Base-by-base conservation (phyloP, 1,140 invertebrate genomes). In the Gryon sp. region DNA sequence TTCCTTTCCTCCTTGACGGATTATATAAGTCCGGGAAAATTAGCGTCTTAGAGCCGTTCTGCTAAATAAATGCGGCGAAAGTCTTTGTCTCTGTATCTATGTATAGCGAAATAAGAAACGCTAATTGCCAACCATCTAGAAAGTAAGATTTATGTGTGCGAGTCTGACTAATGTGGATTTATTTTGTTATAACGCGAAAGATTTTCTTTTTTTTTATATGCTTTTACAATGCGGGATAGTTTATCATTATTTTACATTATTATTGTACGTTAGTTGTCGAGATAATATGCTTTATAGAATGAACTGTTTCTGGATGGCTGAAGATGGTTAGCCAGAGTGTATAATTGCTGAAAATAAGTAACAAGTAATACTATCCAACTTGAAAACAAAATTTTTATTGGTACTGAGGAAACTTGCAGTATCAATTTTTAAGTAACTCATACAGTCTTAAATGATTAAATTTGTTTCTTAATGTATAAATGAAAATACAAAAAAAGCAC, bases 61-160 rank as follows among this genome's bases (percentile, higher is more conserved):
- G 41, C 41, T 65, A 30, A 66, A 57, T 66, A 45, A 65, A 52
- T 40, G 36, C 43, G 32, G 60, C 22, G 60, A 76, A 77, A 72
- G 74, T 77, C 28, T 32, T 45, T 55, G 59, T 60, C 53, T 40
- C 20, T 52, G 53, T 43, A 36, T 50, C 63, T 50, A 41, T 62
- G n/a, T n/a, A n/a, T 40, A 55, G 46, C 43, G 14, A 40, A 77
- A 55, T 63, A 65, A 76, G 62, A 76, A 76, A 76, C 59, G 52
- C 53, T 60, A 60, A 76, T 70, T 65, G 74, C 43, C n/a, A 26
- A 59, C 52, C 24, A 76, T 70, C 52, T 70, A 60, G 59, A 76
- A 76, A 76, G 63, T 65, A 63, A 69, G 59, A 69, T 76, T 69
- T 76, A 69, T 69, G 30, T 69, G 32, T 28, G 19, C 32, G 18